Conservation (phyloP, 2,888 invertebrate genomes). For the Agrochola litura region DNA sequence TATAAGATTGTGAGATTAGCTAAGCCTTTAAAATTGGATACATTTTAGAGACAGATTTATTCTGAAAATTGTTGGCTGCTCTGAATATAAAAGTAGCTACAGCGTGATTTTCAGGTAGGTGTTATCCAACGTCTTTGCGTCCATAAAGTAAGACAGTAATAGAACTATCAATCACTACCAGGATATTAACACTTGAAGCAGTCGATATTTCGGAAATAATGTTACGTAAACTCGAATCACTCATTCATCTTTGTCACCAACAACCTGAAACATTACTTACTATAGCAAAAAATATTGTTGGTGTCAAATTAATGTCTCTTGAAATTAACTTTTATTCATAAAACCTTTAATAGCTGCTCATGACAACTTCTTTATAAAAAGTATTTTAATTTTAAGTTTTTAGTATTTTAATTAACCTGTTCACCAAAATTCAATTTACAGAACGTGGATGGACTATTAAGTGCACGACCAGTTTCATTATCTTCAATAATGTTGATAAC, state of each 20-base stretch:
- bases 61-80: neutral
- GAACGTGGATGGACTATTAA: neutral
- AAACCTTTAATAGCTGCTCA: neutral
- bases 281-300: conserved; percentile 7
- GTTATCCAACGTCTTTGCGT: neutral
- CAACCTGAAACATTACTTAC: conserved; percentile 2
- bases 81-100: neutral
- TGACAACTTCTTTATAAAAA: neutral
- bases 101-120: neutral
- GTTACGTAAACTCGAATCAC: conserved; percentile 21
- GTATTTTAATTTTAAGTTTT: too few relatives aligned
- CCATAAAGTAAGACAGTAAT: conserved; percentile 4
- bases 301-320: conserved; percentile 2
- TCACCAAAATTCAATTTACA: neutral
- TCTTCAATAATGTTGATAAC: conserved; percentile 23
- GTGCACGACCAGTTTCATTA: neutral
- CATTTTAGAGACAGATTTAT: conserved; percentile 30
- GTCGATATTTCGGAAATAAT: conserved; percentile 43
- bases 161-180: conserved; percentile 53
- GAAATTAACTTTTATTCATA: neutral
- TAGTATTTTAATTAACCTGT: too few relatives aligned
- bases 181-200: conserved; percentile 46
- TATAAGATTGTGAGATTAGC: conserved; percentile 44
- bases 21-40: conserved; percentile 44
- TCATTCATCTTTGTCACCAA: conserved; percentile 45